Percentiles rank a stretch among this genome's conserved stretches.
These are phyloP conservation scores for Nasonia oneida DNA, from an alignment of 2,888 invertebrate genomes.

Conservation along the genomic window DNA sequence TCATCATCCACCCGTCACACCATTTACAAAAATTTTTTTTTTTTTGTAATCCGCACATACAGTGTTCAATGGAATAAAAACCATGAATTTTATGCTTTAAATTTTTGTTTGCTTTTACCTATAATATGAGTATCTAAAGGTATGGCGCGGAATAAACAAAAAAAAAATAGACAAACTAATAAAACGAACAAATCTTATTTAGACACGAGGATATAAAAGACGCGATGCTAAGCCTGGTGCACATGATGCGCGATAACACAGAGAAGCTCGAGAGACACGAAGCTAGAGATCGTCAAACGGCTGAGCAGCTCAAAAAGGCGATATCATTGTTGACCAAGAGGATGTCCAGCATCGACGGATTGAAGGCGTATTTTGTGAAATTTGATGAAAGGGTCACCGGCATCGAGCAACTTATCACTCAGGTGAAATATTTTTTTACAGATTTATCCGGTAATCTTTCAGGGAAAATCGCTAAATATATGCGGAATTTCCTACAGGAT, in stretches of 20 bases:
- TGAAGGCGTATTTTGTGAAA: conserved; percentile 87
- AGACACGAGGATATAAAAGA: conserved; percentile 83
- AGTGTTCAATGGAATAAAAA: no score
- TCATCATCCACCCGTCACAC: no score
- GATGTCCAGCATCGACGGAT: conserved; percentile 77
- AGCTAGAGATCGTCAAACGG: conserved; percentile 88
- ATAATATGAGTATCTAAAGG: no score
- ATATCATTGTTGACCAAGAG: conserved; percentile 87
- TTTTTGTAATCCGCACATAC: no score
- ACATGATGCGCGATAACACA: conserved; percentile 88
- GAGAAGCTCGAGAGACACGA: conserved; percentile 93
- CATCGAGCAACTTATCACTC: conserved; percentile 88
- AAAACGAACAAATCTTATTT: background rate
- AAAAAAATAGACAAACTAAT: background rate
- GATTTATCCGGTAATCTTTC: no score
- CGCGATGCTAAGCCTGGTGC: conserved; percentile 89
- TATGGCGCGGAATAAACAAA: no score
- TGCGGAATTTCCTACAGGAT: no score
- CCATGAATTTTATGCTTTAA: no score
- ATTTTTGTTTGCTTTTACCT: no score
- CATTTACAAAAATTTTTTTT: no score
- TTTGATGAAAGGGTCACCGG: conserved; percentile 88
- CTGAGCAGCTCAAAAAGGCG: conserved; percentile 89
- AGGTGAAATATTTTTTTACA: conserved; percentile 78
- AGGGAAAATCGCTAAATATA: no score